Percentiles rank a stretch among this genome's conserved stretches.
These are phyloP conservation scores for Potamarius usumacintae DNA, from an alignment of 2,113 vertebrate genomes.

Conservation along the genomic window DNA sequence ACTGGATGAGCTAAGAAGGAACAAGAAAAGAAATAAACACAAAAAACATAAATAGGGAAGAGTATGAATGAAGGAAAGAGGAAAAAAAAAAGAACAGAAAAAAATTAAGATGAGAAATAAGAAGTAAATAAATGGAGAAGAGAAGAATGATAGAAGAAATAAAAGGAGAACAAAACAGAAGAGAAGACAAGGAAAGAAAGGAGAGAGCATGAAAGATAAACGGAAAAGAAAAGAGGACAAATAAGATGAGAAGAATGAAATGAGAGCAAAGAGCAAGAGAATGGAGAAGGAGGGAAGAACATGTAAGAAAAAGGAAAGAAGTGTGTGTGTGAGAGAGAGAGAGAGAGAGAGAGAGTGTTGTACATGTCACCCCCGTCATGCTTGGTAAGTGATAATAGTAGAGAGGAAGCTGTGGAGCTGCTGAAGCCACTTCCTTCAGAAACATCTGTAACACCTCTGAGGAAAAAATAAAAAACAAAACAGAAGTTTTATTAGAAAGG, in stretches of 20 bases:
- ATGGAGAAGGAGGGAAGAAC: neutral
- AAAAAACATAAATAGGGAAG: neutral
- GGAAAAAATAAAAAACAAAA: neutral
- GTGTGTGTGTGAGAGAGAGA: neutral
- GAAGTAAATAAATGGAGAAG: neutral
- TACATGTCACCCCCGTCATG: constrained; percentile 84
- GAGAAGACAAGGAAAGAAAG: neutral
- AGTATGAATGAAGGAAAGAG: neutral
- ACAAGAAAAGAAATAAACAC: neutral
- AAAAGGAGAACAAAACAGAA: neutral
- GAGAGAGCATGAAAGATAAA: neutral
- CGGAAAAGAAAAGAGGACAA: neutral
- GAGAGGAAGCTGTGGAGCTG: constrained; percentile 82
- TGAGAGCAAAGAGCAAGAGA: neutral
- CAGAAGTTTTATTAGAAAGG: neutral
- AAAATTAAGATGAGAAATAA: neutral
- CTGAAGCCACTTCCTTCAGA: constrained; percentile 79
- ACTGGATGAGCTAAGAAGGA: too few species aligned
- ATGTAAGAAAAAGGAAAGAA: neutral
- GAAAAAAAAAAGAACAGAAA: neutral
- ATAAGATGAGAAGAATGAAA: neutral
- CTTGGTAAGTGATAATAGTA: constrained; percentile 93
- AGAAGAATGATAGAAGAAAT: neutral
- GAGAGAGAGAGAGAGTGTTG: constrained; percentile 57
- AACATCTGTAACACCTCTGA: constrained; percentile 72